Percentiles rank a stretch among this genome's conserved stretches.
phyloP scores from a whole-genome alignment of 53 echinoderm and acorn worm genomes.

The Hippasteria phrygiana region DNA sequence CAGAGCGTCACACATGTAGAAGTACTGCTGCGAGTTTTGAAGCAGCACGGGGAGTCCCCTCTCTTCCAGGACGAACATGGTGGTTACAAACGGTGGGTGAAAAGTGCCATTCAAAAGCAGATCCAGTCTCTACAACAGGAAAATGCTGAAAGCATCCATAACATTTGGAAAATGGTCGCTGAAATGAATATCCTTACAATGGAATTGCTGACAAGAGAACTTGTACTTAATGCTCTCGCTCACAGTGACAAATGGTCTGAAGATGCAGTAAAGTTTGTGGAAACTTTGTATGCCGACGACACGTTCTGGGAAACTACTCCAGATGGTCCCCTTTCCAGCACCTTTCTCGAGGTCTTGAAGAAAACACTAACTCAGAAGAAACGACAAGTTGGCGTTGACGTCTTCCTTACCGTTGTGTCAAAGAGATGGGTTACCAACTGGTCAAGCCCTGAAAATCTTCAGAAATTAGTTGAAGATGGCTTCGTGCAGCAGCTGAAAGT shows the following conservation, averaged over 20 bases:
- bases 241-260: conserved; percentile 13
- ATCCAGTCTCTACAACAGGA: conserved; percentile 13
- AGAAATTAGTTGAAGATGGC: not conserved
- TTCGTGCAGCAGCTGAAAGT: not conserved
- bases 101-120: conserved; percentile 1
- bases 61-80: conserved; percentile 17
- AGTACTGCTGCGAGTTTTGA: conserved; percentile 3
- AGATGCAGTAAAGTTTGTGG: not conserved
- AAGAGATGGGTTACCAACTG: conserved; percentile 34
- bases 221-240: conserved; percentile 19
- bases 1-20: conserved; percentile 11
- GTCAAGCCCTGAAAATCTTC: conserved; percentile 7
- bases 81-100: conserved; percentile 53
- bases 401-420: not conserved
- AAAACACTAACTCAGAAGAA: conserved; percentile 21
- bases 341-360: not conserved
- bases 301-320: conserved; percentile 21
- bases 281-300: not conserved
- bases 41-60: not conserved
- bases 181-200: conserved; percentile 2
- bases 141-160: conserved; percentile 1
- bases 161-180: conserved; percentile 35
- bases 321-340: not conserved
- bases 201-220: conserved; percentile 33
- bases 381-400: not conserved